Percentiles rank a stretch among this genome's conserved stretches.
These are phyloP conservation scores for Acinonyx jubatus DNA, from an alignment of 2,113 vertebrate genomes.

Conservation along the genomic window DNA sequence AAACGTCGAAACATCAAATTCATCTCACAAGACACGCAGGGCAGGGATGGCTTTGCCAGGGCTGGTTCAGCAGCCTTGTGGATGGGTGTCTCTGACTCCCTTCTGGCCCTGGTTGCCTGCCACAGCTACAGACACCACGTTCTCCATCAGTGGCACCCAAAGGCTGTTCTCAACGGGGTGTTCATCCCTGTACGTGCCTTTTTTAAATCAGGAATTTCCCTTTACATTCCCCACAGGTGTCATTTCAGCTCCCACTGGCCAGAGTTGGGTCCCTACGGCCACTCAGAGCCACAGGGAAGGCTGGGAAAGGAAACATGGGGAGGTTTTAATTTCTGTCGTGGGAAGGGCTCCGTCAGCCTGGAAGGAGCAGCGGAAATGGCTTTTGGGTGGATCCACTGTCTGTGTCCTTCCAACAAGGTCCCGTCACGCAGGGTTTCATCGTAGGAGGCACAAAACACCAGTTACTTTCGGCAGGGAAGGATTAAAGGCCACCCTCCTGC, in stretches of 20 bases:
- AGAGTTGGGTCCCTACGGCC: not conserved
- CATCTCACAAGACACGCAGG: rapidly evolving
- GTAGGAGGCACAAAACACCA: not conserved
- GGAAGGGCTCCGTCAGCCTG: not conserved
- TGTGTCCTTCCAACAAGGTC: not conserved
- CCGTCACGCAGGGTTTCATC: not conserved
- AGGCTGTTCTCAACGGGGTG: not conserved
- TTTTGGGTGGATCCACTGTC: not conserved
- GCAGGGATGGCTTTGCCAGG: not conserved
- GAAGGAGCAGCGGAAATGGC: not conserved
- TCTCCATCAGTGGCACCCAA: not conserved
- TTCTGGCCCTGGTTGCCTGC: not conserved
- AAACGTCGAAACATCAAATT: not conserved
- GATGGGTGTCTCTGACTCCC: not conserved
- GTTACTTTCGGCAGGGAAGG: not conserved
- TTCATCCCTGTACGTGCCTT: not conserved
- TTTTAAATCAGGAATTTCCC: not conserved
- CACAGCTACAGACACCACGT: not conserved
- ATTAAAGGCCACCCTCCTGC: no score
- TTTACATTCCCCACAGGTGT: no score
- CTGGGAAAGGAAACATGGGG: not conserved
- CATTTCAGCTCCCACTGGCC: not conserved
- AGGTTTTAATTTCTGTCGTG: not conserved
- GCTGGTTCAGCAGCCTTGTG: not conserved
- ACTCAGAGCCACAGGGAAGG: not conserved